Evolutionary conservation across 2,113 vertebrate genomes (phyloP).

Genomic region (Hiodon tergisus): DNA sequence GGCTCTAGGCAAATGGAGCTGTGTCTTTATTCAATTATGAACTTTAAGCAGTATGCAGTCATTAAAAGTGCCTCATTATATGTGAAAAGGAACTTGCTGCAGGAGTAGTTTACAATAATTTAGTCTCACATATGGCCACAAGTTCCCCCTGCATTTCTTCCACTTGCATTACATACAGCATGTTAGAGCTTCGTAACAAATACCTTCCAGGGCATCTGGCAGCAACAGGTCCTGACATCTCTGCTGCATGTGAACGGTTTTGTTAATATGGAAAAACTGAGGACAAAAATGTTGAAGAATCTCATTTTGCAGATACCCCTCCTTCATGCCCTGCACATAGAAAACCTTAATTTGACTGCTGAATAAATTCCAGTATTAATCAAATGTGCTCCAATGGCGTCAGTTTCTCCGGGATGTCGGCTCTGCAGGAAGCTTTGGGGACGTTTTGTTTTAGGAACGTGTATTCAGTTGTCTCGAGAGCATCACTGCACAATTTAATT

Average conservation of each 20-base stretch:
- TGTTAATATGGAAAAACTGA: constrained; percentile 4
- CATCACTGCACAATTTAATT: neutral
- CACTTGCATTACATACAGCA: neutral
- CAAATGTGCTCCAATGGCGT: neutral
- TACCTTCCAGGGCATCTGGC: neutral
- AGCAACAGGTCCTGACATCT: constrained; percentile 18
- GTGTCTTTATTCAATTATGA: constrained; percentile 63
- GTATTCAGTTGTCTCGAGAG: neutral
- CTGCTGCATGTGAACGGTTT: neutral
- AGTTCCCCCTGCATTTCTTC: neutral
- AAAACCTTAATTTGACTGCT: neutral
- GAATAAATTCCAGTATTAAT: constrained; percentile 7
- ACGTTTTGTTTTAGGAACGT: neutral
- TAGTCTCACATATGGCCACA: constrained; percentile 46
- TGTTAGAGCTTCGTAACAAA: neutral
- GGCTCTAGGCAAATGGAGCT: constrained; percentile 48
- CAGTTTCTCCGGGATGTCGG: neutral
- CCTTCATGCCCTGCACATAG: neutral
- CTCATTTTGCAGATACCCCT: neutral
- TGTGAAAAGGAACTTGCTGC: constrained; percentile 55
- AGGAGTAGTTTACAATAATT: constrained; percentile 62
- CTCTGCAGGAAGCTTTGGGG: neutral
- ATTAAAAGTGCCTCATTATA: constrained; percentile 67
- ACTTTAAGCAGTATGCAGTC: constrained; percentile 60
- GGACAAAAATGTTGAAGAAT: neutral